phyloP scores from a whole-genome alignment of 2,113 vertebrate species.

The Lepus europaeus region DNA sequence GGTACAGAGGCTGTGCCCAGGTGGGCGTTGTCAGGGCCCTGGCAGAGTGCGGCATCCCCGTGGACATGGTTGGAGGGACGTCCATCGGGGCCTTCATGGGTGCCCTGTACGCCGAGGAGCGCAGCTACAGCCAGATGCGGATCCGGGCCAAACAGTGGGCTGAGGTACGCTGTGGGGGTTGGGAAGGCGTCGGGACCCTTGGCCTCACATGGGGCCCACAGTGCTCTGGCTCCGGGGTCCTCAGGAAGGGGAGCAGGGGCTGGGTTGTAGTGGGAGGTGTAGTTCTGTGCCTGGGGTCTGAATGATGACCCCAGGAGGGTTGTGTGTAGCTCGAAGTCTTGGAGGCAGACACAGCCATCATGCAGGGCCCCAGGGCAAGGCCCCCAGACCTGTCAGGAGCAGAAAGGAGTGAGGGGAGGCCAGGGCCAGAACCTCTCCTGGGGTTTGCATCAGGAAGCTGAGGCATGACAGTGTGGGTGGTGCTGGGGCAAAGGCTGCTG shows the following conservation, averaged over 20 bases:
- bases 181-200: no score
- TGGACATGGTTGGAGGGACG: constrained; percentile 96
- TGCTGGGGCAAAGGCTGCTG: no score
- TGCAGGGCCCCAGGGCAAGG: background rate
- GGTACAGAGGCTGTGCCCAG: constrained; percentile 94
- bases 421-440: background rate
- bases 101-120: constrained; percentile 95
- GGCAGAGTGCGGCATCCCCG: constrained; percentile 92
- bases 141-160: constrained; percentile 95
- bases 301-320: no score
- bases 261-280: background rate
- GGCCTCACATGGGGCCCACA: rapidly evolving
- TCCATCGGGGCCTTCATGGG: constrained; percentile 96
- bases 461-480: background rate
- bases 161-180: constrained; percentile 87
- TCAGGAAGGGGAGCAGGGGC: background rate
- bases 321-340: no score
- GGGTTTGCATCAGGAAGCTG: background rate
- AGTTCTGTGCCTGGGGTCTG: background rate
- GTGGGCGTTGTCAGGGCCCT: constrained; percentile 94
- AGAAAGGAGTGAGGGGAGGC: background rate
- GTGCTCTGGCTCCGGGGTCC: background rate
- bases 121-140: constrained; percentile 92
- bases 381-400: background rate
- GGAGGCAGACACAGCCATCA: rapidly evolving